Base-by-base conservation (phyloP, 2,113 vertebrate species). In the Istiophorus platypterus region DNA sequence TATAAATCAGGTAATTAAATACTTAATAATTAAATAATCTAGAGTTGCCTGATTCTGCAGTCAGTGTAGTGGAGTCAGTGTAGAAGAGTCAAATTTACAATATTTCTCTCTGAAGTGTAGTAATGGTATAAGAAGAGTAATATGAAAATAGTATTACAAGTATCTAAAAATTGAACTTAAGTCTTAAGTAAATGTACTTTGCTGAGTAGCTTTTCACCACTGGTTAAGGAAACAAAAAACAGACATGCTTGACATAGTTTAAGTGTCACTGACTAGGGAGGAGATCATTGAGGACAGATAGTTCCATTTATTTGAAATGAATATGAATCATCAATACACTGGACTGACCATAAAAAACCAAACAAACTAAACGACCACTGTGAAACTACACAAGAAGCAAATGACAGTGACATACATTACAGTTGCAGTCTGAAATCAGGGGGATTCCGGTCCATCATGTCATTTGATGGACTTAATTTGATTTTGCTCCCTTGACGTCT, bases 331-430 rank as follows among this genome's bases (percentile, higher is more conserved):
- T 59, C 27, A 58, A 18, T 29, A 27, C 11, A 57, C 12, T 52
- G 9, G 49, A 52, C 3, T 52, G 14, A 17, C 18, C 14, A 20
- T 20, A 18, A 1, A 49, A 49, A 14, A 42, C 34, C 7, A 42
- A 45, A 45, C 14, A 45, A 45, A 45, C 14, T 7, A 14, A 15
- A 45, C 14, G 8, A 45, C 9, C 9, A 62, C 3, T 4, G 34
- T 11, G 26, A 27, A 49, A 31, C 14, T 59, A 47, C 66, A 77
- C 52, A 68, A 9, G 15, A 62, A 69, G 45, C 34, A 14, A 78
- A 11, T 45, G 39, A 26, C 20, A 20, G 22, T 34, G 39, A 47
- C 9, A 27, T 34, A 29, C 6, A 31, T 20, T 1, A 8, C 5
- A 34, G 22, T 49, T 41, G 24, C 10, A 63, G 13, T 26, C 37